Evolutionary conservation across 2,797 vertebrate species (phyloP).

Genomic region (Sebastes iracundus): DNA sequence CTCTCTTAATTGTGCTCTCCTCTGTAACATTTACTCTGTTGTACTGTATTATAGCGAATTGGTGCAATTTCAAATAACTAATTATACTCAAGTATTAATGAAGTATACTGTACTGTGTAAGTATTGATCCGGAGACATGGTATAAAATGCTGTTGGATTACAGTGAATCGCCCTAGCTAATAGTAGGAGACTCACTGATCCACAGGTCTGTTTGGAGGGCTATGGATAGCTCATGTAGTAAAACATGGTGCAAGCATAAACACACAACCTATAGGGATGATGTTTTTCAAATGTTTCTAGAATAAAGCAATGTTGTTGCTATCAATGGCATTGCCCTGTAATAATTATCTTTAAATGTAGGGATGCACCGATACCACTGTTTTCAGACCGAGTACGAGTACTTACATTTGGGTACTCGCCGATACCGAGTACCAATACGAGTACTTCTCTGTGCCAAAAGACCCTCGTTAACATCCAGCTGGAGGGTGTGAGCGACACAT

Average conservation of each 20-base stretch:
- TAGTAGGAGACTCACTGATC: conserved; percentile 28
- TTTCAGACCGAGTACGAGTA: too few relatives aligned
- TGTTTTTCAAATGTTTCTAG: too few relatives aligned
- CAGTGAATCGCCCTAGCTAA: not conserved
- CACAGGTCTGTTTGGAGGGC: conserved; percentile 10
- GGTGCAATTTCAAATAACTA: conserved; percentile 39
- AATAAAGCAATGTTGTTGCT: not conserved
- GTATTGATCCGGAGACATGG: conserved; percentile 28
- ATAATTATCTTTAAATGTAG: not conserved
- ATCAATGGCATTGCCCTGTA: not conserved
- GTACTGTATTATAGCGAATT: conserved; percentile 47
- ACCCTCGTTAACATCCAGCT: too few relatives aligned
- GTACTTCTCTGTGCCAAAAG: too few relatives aligned
- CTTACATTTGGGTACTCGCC: too few relatives aligned
- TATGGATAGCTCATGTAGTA: conserved; percentile 40
- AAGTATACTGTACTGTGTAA: conserved; percentile 1
- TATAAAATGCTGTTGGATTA: conserved; percentile 25
- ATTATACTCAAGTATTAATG: conserved; percentile 19
- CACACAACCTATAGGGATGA: not conserved
- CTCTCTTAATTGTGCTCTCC: conserved; percentile 8
- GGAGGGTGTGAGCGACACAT: too few relatives aligned
- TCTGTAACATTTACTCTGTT: conserved; percentile 27
- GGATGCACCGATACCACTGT: too few relatives aligned
- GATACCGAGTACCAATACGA: too few relatives aligned
- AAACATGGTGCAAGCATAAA: not conserved